These are phyloP conservation scores for Cotesia glomerata DNA, from an alignment of 1,140 invertebrate genomes.

Conservation along the genomic window DNA sequence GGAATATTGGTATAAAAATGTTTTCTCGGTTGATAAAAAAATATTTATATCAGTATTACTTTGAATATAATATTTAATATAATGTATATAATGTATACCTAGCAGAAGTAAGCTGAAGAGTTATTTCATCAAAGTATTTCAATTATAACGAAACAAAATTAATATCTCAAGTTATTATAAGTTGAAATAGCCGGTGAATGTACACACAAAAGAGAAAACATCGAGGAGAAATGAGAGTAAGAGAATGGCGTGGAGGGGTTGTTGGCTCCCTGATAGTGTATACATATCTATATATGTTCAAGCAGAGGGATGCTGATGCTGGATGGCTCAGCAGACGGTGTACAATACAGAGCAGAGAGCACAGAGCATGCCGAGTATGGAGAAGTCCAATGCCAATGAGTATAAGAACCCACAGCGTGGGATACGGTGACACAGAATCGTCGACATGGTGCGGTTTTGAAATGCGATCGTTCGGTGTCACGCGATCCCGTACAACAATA, in stretches of 20 bases:
- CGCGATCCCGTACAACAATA: constrained; percentile 35
- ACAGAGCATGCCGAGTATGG: constrained; percentile 26
- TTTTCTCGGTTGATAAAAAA: too few relatives aligned
- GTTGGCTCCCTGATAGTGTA: too few relatives aligned
- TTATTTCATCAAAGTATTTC: constrained; percentile 8
- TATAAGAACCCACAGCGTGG: constrained; percentile 8
- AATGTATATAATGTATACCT: too few relatives aligned
- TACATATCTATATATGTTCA: too few relatives aligned
- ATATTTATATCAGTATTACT: too few relatives aligned
- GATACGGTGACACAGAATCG: constrained; percentile 40
- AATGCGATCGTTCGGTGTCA: constrained; percentile 47
- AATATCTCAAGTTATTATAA: neutral
- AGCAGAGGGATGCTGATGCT: too few relatives aligned
- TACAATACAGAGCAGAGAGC: neutral
- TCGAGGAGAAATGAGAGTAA: neutral
- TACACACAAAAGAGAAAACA: neutral
- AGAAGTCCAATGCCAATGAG: constrained; percentile 25
- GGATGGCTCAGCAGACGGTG: too few relatives aligned
- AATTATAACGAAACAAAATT: constrained; percentile 4
- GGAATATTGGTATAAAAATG: too few relatives aligned
- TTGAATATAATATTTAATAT: too few relatives aligned
- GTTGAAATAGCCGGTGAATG: neutral
- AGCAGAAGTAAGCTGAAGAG: neutral
- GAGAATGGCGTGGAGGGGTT: neutral
- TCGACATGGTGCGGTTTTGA: constrained; percentile 44